phyloP scores from a whole-genome alignment of 2,113 vertebrate species.

The Sinosuthora webbiana region DNA sequence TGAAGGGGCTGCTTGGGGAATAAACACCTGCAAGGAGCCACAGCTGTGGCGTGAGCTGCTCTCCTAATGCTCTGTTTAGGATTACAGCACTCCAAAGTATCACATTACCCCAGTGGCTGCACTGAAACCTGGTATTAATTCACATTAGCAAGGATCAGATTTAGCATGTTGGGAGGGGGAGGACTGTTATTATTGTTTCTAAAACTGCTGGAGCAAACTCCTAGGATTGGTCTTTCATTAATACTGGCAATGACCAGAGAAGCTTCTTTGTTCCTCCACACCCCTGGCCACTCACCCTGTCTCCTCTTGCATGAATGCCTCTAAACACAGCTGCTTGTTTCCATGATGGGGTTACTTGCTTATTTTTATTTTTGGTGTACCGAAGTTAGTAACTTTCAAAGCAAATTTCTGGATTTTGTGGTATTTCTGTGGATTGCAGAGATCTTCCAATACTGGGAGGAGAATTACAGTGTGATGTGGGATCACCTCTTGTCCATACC shows the following conservation, averaged over 20 bases:
- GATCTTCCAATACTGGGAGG: neutral
- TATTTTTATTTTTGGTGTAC: neutral
- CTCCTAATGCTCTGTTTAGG: constrained; percentile 42
- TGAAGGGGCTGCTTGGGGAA: neutral
- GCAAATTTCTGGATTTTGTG: neutral
- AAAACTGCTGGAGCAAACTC: constrained; percentile 35
- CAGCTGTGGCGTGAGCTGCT: constrained; percentile 12
- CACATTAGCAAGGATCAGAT: constrained; percentile 33
- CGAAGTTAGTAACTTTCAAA: neutral
- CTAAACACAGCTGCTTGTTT: neutral
- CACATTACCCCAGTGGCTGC: neutral
- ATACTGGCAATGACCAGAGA: neutral
- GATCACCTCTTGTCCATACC: neutral
- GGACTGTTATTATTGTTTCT: constrained; percentile 29
- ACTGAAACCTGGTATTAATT: constrained; percentile 39
- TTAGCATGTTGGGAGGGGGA: neutral
- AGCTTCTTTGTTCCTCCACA: constrained; percentile 14
- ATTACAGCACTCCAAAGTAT: constrained; percentile 16
- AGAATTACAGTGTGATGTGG: neutral
- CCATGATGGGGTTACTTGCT: neutral
- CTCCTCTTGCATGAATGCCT: neutral
- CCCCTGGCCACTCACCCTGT: neutral
- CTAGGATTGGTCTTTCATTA: constrained; percentile 17
- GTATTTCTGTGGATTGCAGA: neutral
- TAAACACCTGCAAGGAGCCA: constrained; percentile 19